A percentile compares a stretch with the other conserved stretches of the same genome.
These are phyloP conservation scores for Sebastes steindachneri DNA, from an alignment of 2,797 vertebrate species.

Conservation along the genomic window DNA sequence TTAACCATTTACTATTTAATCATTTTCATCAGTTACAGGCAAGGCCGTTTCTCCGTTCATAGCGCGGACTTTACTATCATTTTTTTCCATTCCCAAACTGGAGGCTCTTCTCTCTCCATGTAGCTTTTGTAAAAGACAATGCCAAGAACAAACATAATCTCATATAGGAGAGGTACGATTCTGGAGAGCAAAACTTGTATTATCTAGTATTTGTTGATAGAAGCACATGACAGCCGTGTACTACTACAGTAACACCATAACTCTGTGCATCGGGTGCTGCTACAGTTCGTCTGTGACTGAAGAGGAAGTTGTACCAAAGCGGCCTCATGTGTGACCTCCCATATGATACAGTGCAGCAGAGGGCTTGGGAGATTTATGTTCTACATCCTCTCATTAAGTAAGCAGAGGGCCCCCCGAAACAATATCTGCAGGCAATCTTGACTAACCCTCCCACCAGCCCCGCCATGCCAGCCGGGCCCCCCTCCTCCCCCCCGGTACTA, in stretches of 20 bases:
- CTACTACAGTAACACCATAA: neutral
- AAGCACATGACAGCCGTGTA: neutral
- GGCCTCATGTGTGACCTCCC: slow-evolving; percentile 57
- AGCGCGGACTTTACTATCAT: neutral
- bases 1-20: neutral
- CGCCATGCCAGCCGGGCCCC: slow-evolving; percentile 41
- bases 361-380: slow-evolving; percentile 76
- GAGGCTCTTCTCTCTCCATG: neutral
- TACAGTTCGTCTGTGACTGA: neutral
- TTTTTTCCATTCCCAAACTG: neutral
- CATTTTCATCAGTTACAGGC: neutral
- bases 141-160: neutral
- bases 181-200: neutral
- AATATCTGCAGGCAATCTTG: slow-evolving; percentile 79
- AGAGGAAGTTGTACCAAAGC: slow-evolving; percentile 44
- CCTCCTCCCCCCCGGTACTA: neutral
- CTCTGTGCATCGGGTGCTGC: neutral
- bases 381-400: slow-evolving; percentile 72
- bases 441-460: slow-evolving; percentile 44
- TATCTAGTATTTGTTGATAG: neutral
- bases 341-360: slow-evolving; percentile 50
- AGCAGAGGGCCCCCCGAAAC: slow-evolving; percentile 63
- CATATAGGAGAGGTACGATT: neutral
- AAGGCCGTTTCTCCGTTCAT: neutral
- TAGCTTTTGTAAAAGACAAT: neutral